These are phyloP conservation scores for Eubasilissa regina DNA, from an alignment of 1,140 invertebrate genomes.

Conservation along the genomic window DNA sequence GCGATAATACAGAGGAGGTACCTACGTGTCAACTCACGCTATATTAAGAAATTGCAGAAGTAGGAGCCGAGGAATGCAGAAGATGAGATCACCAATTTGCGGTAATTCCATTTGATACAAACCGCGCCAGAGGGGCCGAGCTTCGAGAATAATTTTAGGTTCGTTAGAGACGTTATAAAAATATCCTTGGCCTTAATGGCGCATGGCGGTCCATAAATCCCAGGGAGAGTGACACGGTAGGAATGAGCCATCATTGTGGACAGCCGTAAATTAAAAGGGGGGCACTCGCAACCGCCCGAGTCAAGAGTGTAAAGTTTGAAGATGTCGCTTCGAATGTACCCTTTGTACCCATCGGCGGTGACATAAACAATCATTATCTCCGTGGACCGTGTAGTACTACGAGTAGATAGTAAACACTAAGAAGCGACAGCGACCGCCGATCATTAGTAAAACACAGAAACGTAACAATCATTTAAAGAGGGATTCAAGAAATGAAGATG, in stretches of 20 bases:
- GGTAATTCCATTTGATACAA: constrained; percentile 31
- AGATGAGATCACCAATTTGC: constrained; percentile 37
- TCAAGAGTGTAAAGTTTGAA: background rate
- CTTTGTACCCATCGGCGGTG: constrained; percentile 12
- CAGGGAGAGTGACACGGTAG: background rate
- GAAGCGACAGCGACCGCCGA: background rate
- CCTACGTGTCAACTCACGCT: background rate
- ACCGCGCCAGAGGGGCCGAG: constrained; percentile 5
- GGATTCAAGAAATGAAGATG: too few species aligned
- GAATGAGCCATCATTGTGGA: background rate
- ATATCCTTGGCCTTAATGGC: background rate
- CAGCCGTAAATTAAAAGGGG: constrained; percentile 1
- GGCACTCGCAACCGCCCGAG: background rate
- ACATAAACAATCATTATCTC: constrained; percentile 32
- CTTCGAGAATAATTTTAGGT: background rate
- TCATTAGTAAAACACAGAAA: background rate
- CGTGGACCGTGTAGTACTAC: background rate
- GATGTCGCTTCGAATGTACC: background rate
- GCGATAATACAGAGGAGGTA: background rate
- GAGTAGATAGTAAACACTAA: constrained; percentile 8
- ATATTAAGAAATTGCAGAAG: constrained; percentile 20
- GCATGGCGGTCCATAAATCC: background rate
- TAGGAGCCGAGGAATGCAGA: constrained; percentile 28
- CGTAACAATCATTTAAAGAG: too few species aligned
- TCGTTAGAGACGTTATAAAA: constrained; percentile 1